phyloP scores from a whole-genome alignment of 2,888 invertebrate species.

The Trissonchulus sp. region DNA sequence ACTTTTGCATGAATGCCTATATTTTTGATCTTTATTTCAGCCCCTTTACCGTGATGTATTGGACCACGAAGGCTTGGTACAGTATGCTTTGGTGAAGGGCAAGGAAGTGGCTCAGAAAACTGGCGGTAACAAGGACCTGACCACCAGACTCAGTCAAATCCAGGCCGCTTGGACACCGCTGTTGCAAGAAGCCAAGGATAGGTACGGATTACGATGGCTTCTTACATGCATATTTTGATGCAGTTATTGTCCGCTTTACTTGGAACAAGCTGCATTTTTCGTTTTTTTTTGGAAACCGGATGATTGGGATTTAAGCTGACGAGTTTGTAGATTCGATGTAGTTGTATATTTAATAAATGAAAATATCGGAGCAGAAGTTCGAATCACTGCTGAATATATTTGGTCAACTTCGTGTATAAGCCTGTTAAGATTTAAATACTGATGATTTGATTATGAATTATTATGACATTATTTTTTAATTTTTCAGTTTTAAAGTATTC shows the following conservation, averaged over 20 bases:
- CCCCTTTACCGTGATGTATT: conserved; percentile 81
- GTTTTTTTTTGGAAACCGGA: too few relatives aligned
- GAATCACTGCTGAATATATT: too few relatives aligned
- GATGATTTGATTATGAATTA: too few relatives aligned
- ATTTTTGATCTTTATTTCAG: conserved; percentile 46
- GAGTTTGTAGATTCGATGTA: not conserved
- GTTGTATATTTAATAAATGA: too few relatives aligned
- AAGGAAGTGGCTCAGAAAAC: conserved; percentile 62
- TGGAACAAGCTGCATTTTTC: not conserved
- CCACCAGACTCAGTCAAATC: conserved; percentile 64
- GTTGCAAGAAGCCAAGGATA: conserved; percentile 75
- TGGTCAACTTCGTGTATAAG: too few relatives aligned
- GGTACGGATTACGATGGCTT: conserved; percentile 34
- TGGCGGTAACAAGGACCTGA: conserved; percentile 56
- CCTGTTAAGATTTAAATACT: too few relatives aligned
- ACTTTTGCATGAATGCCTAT: not conserved
- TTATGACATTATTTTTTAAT: too few relatives aligned
- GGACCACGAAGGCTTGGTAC: conserved; percentile 71
- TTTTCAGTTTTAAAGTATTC: too few relatives aligned
- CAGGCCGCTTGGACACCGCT: conserved; percentile 86
- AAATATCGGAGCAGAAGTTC: too few relatives aligned
- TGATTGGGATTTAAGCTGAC: not conserved
- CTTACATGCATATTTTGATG: not conserved
- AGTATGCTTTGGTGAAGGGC: conserved; percentile 86
- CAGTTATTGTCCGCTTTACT: not conserved